Evolutionary conservation across 1,140 invertebrate species (phyloP).

Genomic region (Schmidtea mediterranea): DNA sequence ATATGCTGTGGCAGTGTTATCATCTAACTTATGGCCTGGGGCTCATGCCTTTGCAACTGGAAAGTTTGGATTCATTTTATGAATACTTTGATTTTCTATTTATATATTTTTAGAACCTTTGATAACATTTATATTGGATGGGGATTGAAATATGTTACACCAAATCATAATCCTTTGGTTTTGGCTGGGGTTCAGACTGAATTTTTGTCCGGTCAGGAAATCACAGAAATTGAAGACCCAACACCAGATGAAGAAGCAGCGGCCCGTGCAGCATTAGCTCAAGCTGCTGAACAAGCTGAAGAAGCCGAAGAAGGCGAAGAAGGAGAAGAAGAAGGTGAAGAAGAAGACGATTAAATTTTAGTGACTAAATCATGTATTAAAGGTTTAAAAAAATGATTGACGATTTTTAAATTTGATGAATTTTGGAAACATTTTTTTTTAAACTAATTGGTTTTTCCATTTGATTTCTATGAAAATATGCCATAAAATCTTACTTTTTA

Average conservation of each 20-base stretch:
- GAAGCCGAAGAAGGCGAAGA: slow-evolving; percentile 3
- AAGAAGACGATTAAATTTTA: slow-evolving; percentile 1
- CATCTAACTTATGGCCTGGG: slow-evolving; percentile 3
- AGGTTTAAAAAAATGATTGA: background rate
- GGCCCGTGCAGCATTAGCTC: background rate
- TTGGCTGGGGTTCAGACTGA: slow-evolving; percentile 24
- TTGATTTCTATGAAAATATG: no score
- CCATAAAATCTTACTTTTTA: no score
- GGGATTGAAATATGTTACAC: slow-evolving; percentile 42
- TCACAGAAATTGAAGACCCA: slow-evolving; percentile 27
- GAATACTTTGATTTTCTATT: background rate
- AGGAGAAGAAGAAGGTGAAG: background rate
- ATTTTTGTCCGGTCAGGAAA: slow-evolving; percentile 24
- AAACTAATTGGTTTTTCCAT: no score
- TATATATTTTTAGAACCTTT: slow-evolving; percentile 16
- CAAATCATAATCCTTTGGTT: slow-evolving; percentile 41
- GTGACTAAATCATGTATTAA: slow-evolving; percentile 1
- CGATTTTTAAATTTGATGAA: slow-evolving; percentile 1
- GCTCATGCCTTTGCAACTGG: background rate
- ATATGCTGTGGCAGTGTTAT: background rate
- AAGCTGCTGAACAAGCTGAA: slow-evolving; percentile 1
- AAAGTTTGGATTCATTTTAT: background rate
- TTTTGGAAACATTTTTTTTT: no score
- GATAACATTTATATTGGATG: slow-evolving; percentile 50
- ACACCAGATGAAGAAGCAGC: slow-evolving; percentile 26